Evolutionary conservation across 92 coral and sea anemone species (phyloP).

Genomic region (Meandrina meandrites): DNA sequence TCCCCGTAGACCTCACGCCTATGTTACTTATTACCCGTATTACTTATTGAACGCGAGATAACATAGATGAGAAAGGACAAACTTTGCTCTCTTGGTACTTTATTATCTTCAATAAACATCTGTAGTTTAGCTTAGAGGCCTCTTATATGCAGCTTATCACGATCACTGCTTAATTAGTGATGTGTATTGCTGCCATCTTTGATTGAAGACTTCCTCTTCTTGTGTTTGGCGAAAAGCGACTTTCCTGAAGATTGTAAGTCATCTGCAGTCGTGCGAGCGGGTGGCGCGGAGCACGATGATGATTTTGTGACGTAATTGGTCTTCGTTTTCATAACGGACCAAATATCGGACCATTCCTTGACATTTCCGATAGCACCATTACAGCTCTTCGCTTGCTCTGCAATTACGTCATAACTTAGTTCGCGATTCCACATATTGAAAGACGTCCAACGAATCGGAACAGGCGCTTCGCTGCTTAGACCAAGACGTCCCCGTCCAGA

Average conservation of each 20-base stretch:
- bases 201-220: background rate
- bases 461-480: no score
- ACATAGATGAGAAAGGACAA: background rate
- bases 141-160: background rate
- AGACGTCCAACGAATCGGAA: background rate
- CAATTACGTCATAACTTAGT: background rate
- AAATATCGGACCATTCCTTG: constrained; percentile 8
- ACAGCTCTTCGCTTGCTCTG: constrained; percentile 3
- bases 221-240: background rate
- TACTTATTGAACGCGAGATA: background rate
- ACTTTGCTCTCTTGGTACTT: background rate
- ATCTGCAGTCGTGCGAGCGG: no score
- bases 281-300: background rate
- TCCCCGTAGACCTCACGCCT: no score
- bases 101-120: background rate
- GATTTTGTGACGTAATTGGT: background rate
- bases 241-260: background rate
- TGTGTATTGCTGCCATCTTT: background rate
- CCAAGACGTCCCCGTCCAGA: background rate
- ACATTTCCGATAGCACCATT: constrained; percentile 12
- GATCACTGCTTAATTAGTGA: background rate
- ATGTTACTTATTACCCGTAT: no score
- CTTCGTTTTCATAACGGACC: background rate
- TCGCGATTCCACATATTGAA: constrained; percentile 12
- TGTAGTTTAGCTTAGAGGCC: background rate